Evolutionary conservation across 2,113 vertebrate genomes (phyloP).

Genomic region (Jacana jacana): DNA sequence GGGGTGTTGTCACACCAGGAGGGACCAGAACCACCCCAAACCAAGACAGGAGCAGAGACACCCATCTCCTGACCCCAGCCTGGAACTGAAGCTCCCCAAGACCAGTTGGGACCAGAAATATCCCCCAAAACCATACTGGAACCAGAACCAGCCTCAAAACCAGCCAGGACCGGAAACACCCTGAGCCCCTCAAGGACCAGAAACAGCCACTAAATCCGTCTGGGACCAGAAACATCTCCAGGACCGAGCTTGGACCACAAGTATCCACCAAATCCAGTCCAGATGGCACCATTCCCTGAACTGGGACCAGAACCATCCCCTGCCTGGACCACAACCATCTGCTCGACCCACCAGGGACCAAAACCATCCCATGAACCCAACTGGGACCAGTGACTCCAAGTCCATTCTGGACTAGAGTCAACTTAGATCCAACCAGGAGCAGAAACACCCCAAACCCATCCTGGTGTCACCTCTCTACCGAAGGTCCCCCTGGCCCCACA

Average conservation of each 20-base stretch:
- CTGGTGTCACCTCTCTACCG: background rate
- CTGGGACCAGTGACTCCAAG: background rate
- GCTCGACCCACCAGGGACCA: background rate
- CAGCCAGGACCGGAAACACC: background rate
- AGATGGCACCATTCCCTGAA: background rate
- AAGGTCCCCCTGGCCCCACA: background rate
- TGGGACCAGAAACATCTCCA: background rate
- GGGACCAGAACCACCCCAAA: background rate
- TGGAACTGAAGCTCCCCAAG: background rate
- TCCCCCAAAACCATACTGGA: no score
- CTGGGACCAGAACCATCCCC: background rate
- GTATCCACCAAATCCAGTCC: background rate
- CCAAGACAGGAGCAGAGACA: background rate
- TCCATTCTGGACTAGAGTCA: background rate
- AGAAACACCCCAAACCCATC: background rate
- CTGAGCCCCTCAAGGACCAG: background rate
- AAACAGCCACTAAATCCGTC: background rate
- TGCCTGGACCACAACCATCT: background rate
- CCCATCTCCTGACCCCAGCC: no score
- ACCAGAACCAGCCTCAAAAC: background rate
- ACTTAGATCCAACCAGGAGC: background rate
- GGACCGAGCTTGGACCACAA: background rate
- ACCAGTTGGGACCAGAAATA: background rate
- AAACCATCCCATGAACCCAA: background rate
- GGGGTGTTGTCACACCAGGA: accelerated